Evolutionary conservation across 2,888 invertebrate species (phyloP).

Genomic region (Globia sparganii): DNA sequence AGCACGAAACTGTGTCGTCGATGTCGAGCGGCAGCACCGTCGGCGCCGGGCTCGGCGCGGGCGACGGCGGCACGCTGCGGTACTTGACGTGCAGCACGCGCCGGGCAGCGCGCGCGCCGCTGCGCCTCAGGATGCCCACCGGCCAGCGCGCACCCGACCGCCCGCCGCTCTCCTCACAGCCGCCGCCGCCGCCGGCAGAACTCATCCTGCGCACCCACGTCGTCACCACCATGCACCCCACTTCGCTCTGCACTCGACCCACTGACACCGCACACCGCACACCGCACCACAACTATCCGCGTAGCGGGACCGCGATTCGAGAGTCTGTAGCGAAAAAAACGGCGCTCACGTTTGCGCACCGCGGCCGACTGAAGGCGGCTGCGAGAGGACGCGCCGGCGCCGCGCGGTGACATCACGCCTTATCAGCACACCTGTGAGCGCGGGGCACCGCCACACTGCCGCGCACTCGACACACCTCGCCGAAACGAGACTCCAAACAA

Average conservation of each 20-base stretch:
- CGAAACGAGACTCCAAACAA: slow-evolving; percentile 40
- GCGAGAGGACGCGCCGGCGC: slow-evolving; percentile 69
- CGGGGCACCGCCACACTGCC: slow-evolving; percentile 54
- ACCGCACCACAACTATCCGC: slow-evolving; percentile 9
- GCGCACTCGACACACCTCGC: slow-evolving; percentile 52
- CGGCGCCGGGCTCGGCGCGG: slow-evolving; percentile 68
- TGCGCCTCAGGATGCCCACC: slow-evolving; percentile 81
- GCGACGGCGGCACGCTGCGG: slow-evolving; percentile 80
- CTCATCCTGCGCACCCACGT: slow-evolving; percentile 75
- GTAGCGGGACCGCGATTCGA: slow-evolving; percentile 5
- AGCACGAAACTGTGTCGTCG: slow-evolving; percentile 94
- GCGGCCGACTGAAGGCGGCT: slow-evolving; percentile 75
- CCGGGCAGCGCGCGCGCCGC: slow-evolving; percentile 82
- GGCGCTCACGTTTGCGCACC: slow-evolving; percentile 77
- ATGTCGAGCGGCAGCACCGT: slow-evolving; percentile 89
- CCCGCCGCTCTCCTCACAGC: slow-evolving; percentile 67
- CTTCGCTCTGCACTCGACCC: slow-evolving; percentile 52
- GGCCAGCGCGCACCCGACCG: slow-evolving; percentile 77
- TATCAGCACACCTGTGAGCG: slow-evolving; percentile 75
- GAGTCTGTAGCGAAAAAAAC: slow-evolving; percentile 69
- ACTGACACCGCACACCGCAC: slow-evolving; percentile 52
- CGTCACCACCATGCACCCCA: slow-evolving; percentile 72
- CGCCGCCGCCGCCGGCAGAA: slow-evolving; percentile 65
- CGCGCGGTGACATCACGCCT: slow-evolving; percentile 78
- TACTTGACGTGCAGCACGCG: slow-evolving; percentile 84